Percentiles rank a stretch among this genome's conserved stretches.
Conservation (phyloP, 1,140 invertebrate genomes). For the Oscheius sp. region DNA sequence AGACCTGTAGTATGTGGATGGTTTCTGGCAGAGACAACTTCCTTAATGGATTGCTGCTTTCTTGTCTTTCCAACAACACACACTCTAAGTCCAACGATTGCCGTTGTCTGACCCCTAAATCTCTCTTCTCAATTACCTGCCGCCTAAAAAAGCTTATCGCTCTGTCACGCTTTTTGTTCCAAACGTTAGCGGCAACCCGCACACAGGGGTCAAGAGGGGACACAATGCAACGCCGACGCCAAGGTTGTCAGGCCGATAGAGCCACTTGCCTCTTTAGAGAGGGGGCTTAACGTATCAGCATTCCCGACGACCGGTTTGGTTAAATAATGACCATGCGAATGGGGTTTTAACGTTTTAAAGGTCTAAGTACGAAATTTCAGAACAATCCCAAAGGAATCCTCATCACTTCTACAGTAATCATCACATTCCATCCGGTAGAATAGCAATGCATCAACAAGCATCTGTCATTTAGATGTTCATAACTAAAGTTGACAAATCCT, state of each 20-base stretch:
- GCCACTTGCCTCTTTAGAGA: slow-evolving; percentile 3
- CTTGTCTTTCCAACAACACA: no score
- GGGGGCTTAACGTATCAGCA: slow-evolving; percentile 1
- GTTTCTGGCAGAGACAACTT: no score
- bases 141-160: no score
- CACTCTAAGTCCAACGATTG: no score
- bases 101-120: no score
- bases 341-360: background rate
- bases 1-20: no score
- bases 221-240: background rate
- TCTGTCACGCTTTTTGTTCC: no score
- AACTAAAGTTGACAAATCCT: slow-evolving; percentile 44
- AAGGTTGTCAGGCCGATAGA: slow-evolving; percentile 1
- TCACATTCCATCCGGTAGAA: slow-evolving; percentile 41
- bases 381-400: slow-evolving; percentile 41
- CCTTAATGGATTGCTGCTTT: no score
- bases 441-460: background rate
- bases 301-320: background rate
- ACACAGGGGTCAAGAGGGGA: background rate
- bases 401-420: slow-evolving; percentile 43
- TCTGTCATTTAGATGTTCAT: slow-evolving; percentile 43
- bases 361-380: slow-evolving; percentile 26
- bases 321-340: background rate
- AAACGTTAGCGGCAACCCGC: no score
- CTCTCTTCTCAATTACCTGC: no score